Evolutionary conservation across 1,140 invertebrate genomes (phyloP).

Genomic region (Drosophila sechellia): DNA sequence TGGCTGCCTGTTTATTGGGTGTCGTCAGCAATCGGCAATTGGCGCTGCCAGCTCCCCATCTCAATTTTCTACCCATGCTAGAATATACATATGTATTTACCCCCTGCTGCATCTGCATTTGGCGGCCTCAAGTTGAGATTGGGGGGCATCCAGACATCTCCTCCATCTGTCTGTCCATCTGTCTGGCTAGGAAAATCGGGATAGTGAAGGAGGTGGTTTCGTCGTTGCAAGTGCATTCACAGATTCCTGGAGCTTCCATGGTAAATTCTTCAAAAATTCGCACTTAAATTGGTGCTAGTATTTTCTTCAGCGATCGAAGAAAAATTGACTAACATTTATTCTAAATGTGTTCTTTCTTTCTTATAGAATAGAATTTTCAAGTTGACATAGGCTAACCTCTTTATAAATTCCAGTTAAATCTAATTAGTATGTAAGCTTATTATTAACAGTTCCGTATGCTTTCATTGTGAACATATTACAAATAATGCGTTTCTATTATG

Average conservation of each 20-base stretch:
- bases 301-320: background rate
- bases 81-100: no score
- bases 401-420: no score
- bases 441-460: no score
- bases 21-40: constrained; percentile 80
- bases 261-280: constrained; percentile 1
- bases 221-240: constrained; percentile 24
- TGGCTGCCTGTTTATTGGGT: constrained; percentile 75
- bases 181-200: background rate
- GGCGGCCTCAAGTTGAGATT: constrained; percentile 36
- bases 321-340: background rate
- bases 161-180: constrained; percentile 31
- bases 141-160: constrained; percentile 32
- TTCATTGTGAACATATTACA: no score
- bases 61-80: background rate
- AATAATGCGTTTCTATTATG: no score
- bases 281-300: constrained; percentile 22
- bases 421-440: no score
- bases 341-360: no score
- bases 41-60: constrained; percentile 37
- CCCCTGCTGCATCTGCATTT: constrained; percentile 14
- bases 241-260: background rate
- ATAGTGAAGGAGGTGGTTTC: background rate
- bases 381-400: no score
- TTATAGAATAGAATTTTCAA: no score